These are phyloP conservation scores for Artemia sinica DNA, from an alignment of 2,888 invertebrate genomes.

Conservation along the genomic window DNA sequence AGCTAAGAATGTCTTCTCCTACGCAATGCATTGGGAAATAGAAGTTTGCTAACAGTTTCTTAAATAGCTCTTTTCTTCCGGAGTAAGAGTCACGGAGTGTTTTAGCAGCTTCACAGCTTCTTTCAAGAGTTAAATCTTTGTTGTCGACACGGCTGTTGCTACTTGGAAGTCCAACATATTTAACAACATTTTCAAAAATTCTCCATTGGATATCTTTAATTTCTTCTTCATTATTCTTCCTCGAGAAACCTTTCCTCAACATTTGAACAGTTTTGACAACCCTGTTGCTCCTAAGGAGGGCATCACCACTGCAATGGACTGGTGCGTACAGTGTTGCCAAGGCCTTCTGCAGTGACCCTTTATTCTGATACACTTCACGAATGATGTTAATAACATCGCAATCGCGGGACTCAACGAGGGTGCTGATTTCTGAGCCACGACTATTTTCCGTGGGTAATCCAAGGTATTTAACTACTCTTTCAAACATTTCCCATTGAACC, in stretches of 20 bases:
- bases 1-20: background rate
- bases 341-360: background rate
- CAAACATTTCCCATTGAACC: background rate
- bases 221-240: constrained; percentile 1
- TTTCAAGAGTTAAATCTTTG: background rate
- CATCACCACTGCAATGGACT: background rate
- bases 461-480: background rate
- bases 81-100: background rate
- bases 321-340: background rate
- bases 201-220: constrained; percentile 4
- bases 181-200: background rate
- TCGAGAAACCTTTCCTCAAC: constrained; percentile 1
- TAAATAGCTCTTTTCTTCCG: background rate
- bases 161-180: background rate
- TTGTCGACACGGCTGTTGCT: background rate
- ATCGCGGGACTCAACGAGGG: background rate
- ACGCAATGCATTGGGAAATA: constrained; percentile 2
- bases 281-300: background rate
- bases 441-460: background rate
- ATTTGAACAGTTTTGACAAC: background rate
- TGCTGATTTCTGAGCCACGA: background rate
- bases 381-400: background rate
- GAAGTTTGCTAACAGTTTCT: background rate
- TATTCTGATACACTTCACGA: constrained; percentile 2
- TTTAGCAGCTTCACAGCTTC: constrained; percentile 1